These are phyloP conservation scores for Epistrophe eligans DNA, from an alignment of 2,888 invertebrate genomes.

Conservation along the genomic window DNA sequence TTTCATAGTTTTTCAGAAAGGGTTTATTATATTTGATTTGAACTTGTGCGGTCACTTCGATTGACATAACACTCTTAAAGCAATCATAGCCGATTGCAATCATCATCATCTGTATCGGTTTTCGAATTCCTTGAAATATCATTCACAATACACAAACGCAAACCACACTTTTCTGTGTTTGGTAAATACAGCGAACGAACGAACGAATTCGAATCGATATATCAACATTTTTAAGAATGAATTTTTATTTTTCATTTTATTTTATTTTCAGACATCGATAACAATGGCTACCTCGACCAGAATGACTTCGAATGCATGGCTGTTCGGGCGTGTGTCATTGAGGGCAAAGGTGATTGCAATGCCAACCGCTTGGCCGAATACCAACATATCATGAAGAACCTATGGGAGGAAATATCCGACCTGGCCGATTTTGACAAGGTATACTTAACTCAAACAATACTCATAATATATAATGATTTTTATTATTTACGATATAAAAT, in stretches of 20 bases:
- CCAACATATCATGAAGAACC: slow-evolving; percentile 91
- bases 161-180: background rate
- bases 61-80: slow-evolving; percentile 15
- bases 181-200: no score
- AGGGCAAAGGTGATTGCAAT: slow-evolving; percentile 93
- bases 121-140: slow-evolving; percentile 7
- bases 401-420: slow-evolving; percentile 94
- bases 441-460: slow-evolving; percentile 7
- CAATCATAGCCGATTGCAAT: slow-evolving; percentile 23
- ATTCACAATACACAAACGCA: background rate
- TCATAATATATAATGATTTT: slow-evolving; percentile 36
- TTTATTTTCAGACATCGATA: slow-evolving; percentile 90
- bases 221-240: background rate
- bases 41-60: slow-evolving; percentile 28
- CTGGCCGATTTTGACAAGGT: slow-evolving; percentile 94
- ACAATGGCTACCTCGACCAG: slow-evolving; percentile 92
- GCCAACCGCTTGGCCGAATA: slow-evolving; percentile 89
- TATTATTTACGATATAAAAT: slow-evolving; percentile 22
- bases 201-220: slow-evolving; percentile 21
- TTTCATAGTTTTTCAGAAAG: background rate
- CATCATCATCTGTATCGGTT: background rate
- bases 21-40: slow-evolving; percentile 15
- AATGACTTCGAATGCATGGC: slow-evolving; percentile 94
- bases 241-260: slow-evolving; percentile 23
- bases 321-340: slow-evolving; percentile 91